phyloP scores from a whole-genome alignment of 2,797 vertebrate species.

The Pseudochirops cupreus region DNA sequence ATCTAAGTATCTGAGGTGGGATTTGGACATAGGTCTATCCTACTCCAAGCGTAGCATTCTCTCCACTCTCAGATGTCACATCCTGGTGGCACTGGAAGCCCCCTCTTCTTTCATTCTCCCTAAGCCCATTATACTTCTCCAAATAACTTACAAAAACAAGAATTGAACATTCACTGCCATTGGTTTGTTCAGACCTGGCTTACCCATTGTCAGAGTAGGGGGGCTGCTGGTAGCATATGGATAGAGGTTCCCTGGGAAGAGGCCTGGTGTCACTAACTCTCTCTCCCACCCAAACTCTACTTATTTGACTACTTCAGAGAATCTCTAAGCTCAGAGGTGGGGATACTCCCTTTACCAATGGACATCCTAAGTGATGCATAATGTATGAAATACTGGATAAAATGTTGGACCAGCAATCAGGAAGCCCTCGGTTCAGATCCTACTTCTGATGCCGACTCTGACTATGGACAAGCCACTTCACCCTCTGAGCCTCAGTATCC shows the following conservation, averaged over 20 bases:
- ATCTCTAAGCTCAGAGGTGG: not conserved
- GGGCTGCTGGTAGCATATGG: not conserved
- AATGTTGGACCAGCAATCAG: not conserved
- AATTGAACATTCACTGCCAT: not conserved
- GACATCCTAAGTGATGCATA: not conserved
- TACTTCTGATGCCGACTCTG: not conserved
- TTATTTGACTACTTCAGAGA: not conserved
- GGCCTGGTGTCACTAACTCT: not conserved
- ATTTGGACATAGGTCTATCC: not conserved
- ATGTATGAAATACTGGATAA: not conserved
- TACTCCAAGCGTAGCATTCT: not conserved
- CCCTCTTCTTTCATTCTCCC: not conserved
- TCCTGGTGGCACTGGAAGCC: not conserved
- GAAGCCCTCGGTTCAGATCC: not conserved
- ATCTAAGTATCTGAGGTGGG: not conserved
- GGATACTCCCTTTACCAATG: not conserved
- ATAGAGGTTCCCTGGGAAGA: not conserved
- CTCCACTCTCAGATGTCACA: not conserved
- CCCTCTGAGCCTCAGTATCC: not conserved
- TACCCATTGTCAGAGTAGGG: not conserved
- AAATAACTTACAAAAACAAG: not conserved
- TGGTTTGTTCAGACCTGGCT: not conserved
- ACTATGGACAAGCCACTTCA: not conserved
- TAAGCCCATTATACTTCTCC: not conserved
- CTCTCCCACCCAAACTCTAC: not conserved